Base-by-base conservation (phyloP, 2,113 vertebrate genomes). In the Phoxinus phoxinus region DNA sequence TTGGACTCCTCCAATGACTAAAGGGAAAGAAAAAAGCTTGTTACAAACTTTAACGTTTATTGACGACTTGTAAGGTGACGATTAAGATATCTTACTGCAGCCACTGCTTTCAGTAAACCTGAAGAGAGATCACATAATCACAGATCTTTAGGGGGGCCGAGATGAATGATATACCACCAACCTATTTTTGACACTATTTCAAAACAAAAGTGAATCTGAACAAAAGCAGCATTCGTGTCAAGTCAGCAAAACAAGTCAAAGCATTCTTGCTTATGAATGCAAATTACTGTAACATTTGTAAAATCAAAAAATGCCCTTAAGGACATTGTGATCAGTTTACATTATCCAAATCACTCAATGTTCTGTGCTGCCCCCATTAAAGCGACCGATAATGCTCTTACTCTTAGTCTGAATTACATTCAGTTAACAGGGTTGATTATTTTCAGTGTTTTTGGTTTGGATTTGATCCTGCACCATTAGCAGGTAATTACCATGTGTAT, bases 401-500 rank as follows among this genome's bases (percentile, higher is more conserved):
- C 30, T 21, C 25, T 32, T 10, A 58, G 19, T 77, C 19, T 77
- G 58, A 51, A 61, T 80, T 25, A 25, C 23, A 79, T n/a, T 41
- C 21, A 12, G 30, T 19, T 41, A 41, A 80, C n/a, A 51, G 41
- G 7, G 56, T 41, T 61, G 12, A 80, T 56, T 51, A 30, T 58
- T 56, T 61, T 46, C 59, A 75, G 61, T 44, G 56, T 32, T 76
- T 23, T 44, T 59, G 37, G 9, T 63, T 73, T 59, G 35, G 71
- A 69, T 44, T 73, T 44, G 32, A 74, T 41, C 71, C 56, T 59
- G 82, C 73, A 30, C 51, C 61, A 75, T 59, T 75, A 59, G 53
- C 56, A 84, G 27, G 56, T 75, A 32, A 35, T 77, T 84, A 77
- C 74, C 19, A n/a, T 51, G 56, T 59, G 21, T 63, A 58, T 75